A percentile compares a stretch with the other conserved stretches of the same genome.
Evolutionary conservation across 1,140 invertebrate genomes (phyloP).

Genomic region (Sycophaga agraensis): DNA sequence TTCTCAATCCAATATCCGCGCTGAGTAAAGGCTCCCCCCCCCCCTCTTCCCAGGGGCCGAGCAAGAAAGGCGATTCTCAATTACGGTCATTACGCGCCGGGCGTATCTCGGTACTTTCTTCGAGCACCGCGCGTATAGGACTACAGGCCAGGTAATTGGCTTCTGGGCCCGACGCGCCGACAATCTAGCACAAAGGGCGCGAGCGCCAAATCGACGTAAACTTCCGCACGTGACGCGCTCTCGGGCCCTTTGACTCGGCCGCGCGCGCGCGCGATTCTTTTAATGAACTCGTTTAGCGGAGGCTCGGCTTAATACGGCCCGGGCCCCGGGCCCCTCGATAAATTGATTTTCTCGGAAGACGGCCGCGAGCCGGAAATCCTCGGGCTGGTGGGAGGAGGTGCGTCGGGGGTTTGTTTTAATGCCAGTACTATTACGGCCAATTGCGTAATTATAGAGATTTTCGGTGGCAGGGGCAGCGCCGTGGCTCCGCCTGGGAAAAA

Average conservation of each 20-base stretch:
- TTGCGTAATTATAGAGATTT: neutral
- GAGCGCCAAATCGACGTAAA: constrained; percentile 16
- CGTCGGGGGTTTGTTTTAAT: neutral
- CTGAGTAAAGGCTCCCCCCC: constrained; percentile 9
- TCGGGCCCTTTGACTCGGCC: neutral
- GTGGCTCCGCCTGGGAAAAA: no score
- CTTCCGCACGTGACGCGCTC: constrained; percentile 30
- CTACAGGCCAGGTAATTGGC: constrained; percentile 17
- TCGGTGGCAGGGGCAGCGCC: neutral
- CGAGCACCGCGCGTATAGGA: neutral
- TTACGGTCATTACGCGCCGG: constrained; percentile 44
- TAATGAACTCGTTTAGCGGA: constrained; percentile 28
- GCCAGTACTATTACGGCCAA: neutral
- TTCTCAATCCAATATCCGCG: constrained; percentile 31
- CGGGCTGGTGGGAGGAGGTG: neutral
- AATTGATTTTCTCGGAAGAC: constrained; percentile 27
- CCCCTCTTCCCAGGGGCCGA: neutral
- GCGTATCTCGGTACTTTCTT: constrained; percentile 34
- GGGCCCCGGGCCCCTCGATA: neutral
- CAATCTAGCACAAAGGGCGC: neutral
- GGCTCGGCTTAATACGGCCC: no score
- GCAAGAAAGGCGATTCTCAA: constrained; percentile 33
- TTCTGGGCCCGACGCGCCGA: neutral
- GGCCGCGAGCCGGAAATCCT: constrained; percentile 1
- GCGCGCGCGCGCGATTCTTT: constrained; percentile 8